Conservation (phyloP, 1,140 invertebrate genomes). For the Wiebesia pumilae region DNA sequence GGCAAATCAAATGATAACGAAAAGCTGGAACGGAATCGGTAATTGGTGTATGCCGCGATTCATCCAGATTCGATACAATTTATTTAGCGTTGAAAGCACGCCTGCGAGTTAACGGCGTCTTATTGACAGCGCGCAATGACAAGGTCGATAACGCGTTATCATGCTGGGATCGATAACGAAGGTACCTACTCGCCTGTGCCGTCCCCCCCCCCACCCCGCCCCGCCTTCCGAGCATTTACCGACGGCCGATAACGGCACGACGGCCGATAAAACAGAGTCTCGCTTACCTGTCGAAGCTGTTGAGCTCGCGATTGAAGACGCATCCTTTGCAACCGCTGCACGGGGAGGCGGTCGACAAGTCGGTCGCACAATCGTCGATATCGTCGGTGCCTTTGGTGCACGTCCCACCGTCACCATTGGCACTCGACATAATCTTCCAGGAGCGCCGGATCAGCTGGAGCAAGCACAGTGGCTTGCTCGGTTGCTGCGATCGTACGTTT, state of each 20-base stretch:
- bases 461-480: conserved; percentile 77
- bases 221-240: no score
- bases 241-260: neutral
- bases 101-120: no score
- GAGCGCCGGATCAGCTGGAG: conserved; percentile 82
- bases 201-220: no score
- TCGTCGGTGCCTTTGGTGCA: conserved; percentile 56
- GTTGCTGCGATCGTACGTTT: conserved; percentile 58
- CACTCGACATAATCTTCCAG: conserved; percentile 79
- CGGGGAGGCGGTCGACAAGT: conserved; percentile 62
- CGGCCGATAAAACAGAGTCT: conserved; percentile 25
- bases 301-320: conserved; percentile 67
- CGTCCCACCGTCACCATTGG: neutral
- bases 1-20: no score
- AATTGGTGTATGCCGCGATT: no score
- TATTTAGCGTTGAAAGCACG: no score
- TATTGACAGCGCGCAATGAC: no score
- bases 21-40: no score
- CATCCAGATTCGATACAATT: no score
- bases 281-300: conserved; percentile 71
- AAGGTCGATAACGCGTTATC: no score
- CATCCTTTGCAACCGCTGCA: conserved; percentile 67
- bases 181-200: no score
- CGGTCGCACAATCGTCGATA: conserved; percentile 67
- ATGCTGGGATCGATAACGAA: no score